Evolutionary conservation across 92 coral and sea anemone species (phyloP), one percentile per base, ranked within the genome.

Genomic region (Paragorgia papillata): DNA sequence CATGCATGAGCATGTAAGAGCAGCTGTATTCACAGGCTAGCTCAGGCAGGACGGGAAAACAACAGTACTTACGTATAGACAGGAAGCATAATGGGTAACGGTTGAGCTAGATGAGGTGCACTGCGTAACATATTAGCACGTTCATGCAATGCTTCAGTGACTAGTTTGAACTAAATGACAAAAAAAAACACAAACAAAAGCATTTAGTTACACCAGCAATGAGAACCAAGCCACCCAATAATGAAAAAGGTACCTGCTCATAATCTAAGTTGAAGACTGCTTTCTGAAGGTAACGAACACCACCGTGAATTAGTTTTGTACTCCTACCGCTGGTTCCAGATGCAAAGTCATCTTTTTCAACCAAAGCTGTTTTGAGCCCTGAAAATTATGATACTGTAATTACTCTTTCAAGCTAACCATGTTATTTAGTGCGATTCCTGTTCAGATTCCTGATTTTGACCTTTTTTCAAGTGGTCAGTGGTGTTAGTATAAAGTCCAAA

Each of bases 321-420:
- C 98, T 94, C 46, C 95, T 90, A 66, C 98, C 91, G 88, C 98
- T 94, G 59, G 98, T 94, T 9, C 97, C 98, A 33, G 88, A 79
- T 32, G 97, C 88, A 67, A 88, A 94, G 76, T 94, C 98, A 71
- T 94, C 94, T 74, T 80, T 86, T 62, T 94, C 98, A 50, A 94
- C 97, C 60, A 94, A 65, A 9, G 97, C 98, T 63, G 98, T 94
- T 13, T 84, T 91, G 51, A 94, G 77, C 4, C 98, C 98, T 94
- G 20, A 9, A 79, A 18, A n/a, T 4, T n/a, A n/a, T n/a, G n/a
- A n/a, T n/a, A n/a, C n/a, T n/a, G n/a, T n/a, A n/a, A n/a, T n/a
- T n/a, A n/a, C n/a, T n/a, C n/a, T n/a, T n/a, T n/a, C n/a, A n/a
- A n/a, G n/a, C n/a, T n/a, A n/a, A n/a, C n/a, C n/a, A n/a, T n/a